Evolutionary conservation across 2,797 vertebrate genomes (phyloP).

Genomic region (Manis crassicaudata): DNA sequence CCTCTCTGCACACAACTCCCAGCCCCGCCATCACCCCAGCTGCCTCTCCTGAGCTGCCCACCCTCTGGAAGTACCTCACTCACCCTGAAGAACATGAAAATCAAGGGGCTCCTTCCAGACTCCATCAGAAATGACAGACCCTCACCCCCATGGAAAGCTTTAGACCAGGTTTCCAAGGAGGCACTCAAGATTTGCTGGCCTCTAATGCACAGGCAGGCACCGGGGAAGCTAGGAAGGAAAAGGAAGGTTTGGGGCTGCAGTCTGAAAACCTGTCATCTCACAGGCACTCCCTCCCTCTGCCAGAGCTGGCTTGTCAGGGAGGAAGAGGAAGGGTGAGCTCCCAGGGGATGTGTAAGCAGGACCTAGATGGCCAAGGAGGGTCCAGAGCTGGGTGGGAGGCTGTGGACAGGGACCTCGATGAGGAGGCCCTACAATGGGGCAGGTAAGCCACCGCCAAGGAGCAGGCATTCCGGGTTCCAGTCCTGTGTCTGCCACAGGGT

Average conservation of each 20-base stretch:
- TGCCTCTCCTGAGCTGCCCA: background rate
- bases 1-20: background rate
- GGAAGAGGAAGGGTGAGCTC: background rate
- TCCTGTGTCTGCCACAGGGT: background rate
- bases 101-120: background rate
- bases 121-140: background rate
- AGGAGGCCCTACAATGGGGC: accelerated
- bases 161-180: background rate
- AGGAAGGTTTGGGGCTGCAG: background rate
- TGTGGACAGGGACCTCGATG: background rate
- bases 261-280: background rate
- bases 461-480: accelerated
- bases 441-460: background rate
- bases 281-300: background rate
- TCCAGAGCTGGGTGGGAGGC: background rate
- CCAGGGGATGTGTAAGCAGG: background rate
- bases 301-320: background rate
- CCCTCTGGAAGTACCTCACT: background rate
- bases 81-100: background rate
- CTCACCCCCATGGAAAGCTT: background rate
- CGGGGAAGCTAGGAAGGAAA: background rate
- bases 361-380: background rate
- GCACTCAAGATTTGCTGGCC: background rate
- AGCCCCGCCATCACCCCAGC: background rate
- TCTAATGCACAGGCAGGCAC: background rate